Percentiles rank a stretch among this genome's conserved stretches.
phyloP scores from a whole-genome alignment of 2,888 invertebrate genomes.

The Tinea trinotella region DNA sequence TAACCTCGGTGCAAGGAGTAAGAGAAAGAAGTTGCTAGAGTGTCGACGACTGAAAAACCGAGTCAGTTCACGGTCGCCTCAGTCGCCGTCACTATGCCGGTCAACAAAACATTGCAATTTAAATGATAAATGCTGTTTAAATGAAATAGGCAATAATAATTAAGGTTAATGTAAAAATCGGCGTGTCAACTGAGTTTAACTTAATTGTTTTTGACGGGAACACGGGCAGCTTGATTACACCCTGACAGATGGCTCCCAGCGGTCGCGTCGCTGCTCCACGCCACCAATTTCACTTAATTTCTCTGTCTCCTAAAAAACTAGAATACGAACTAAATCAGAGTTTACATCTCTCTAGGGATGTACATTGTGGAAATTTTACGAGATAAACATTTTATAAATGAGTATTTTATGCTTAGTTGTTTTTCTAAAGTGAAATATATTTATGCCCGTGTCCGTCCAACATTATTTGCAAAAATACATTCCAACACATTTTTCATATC shows the following conservation, averaged over 20 bases:
- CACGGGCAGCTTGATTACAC: constrained; percentile 34
- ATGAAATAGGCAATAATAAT: too few relatives aligned
- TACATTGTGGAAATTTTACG: background rate
- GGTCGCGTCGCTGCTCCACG: constrained; percentile 26
- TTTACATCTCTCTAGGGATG: background rate
- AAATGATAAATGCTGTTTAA: too few relatives aligned
- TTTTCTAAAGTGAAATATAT: too few relatives aligned
- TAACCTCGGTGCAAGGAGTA: too few relatives aligned
- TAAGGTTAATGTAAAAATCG: background rate
- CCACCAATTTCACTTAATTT: constrained; percentile 3
- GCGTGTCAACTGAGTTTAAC: background rate
- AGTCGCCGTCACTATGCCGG: too few relatives aligned
- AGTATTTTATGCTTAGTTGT: background rate
- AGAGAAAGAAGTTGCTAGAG: too few relatives aligned
- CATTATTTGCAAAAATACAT: too few relatives aligned
- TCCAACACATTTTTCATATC: too few relatives aligned
- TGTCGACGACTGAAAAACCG: too few relatives aligned
- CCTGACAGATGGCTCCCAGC: constrained; percentile 29
- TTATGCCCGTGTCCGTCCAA: too few relatives aligned
- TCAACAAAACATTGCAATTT: too few relatives aligned
- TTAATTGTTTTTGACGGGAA: constrained; percentile 33
- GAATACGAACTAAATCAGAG: constrained; percentile 3
- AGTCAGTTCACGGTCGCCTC: too few relatives aligned
- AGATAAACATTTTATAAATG: background rate
- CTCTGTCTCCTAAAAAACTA: background rate